Percentiles rank a stretch among this genome's conserved stretches.
Evolutionary conservation across 2,888 invertebrate species (phyloP).

Genomic region (Macaria liturata): DNA sequence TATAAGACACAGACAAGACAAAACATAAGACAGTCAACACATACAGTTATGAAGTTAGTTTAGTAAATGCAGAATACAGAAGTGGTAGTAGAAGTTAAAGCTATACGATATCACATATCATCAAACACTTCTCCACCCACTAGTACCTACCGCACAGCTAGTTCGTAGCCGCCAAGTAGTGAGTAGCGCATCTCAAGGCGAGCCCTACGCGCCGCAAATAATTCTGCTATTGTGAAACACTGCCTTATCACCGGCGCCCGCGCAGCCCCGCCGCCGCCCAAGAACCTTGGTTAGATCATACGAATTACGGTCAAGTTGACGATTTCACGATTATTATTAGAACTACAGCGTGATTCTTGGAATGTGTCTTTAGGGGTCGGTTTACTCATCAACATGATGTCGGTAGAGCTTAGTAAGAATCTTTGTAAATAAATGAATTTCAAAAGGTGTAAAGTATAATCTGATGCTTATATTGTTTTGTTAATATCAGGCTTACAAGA

Average conservation of each 20-base stretch:
- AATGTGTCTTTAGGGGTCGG: too few species aligned
- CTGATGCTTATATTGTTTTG: too few species aligned
- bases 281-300: slow-evolving; percentile 76
- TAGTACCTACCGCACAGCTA: slow-evolving; percentile 57
- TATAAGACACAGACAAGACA: too few species aligned
- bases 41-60: too few species aligned
- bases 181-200: slow-evolving; percentile 80
- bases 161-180: slow-evolving; percentile 74
- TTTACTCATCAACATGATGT: too few species aligned
- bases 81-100: too few species aligned
- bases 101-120: slow-evolving; percentile 5
- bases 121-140: slow-evolving; percentile 58
- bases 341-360: not conserved
- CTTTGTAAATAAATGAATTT: too few species aligned
- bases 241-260: slow-evolving; percentile 68
- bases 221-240: slow-evolving; percentile 82
- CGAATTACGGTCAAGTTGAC: slow-evolving; percentile 83
- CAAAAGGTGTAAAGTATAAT: too few species aligned
- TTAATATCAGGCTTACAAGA: too few species aligned
- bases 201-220: slow-evolving; percentile 77
- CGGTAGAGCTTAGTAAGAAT: too few species aligned
- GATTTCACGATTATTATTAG: slow-evolving; percentile 61
- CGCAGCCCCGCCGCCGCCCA: slow-evolving; percentile 36
- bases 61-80: too few species aligned
- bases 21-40: too few species aligned